phyloP scores from a whole-genome alignment of 2,888 invertebrate species.

The Calephelis perditalis region DNA sequence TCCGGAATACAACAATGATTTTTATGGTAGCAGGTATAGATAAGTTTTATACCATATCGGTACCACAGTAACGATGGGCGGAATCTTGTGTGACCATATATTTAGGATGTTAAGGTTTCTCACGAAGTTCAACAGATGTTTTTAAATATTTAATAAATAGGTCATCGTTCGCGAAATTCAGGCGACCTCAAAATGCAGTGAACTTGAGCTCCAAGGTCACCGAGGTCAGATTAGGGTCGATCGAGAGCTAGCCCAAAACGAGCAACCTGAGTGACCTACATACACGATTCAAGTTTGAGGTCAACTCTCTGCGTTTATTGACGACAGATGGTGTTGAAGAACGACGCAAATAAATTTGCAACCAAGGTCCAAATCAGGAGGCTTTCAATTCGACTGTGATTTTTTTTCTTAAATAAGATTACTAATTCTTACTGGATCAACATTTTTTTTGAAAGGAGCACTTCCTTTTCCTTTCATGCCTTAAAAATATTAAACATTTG shows the following conservation, averaged over 20 bases:
- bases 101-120: not conserved
- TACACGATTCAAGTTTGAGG: constrained; percentile 52
- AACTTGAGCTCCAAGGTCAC: constrained; percentile 53
- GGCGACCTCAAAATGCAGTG: constrained; percentile 43
- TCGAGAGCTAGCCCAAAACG: constrained; percentile 56
- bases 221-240: constrained; percentile 56
- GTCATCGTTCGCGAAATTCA: constrained; percentile 28
- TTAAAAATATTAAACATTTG: too few species aligned
- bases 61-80: too few species aligned
- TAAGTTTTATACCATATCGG: too few species aligned
- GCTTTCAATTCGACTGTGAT: not conserved
- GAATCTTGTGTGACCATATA: too few species aligned
- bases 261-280: constrained; percentile 45
- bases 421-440: too few species aligned
- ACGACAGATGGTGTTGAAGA: constrained; percentile 28
- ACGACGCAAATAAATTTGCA: too few species aligned
- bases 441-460: too few species aligned
- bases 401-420: too few species aligned
- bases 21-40: too few species aligned
- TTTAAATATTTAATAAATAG: constrained; percentile 20
- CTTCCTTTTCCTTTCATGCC: too few species aligned
- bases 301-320: constrained; percentile 36
- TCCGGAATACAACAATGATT: too few species aligned
- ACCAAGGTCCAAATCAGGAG: too few species aligned
- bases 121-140: constrained; percentile 17